Evolutionary conservation across 2,113 vertebrate genomes (phyloP).

Genomic region (Eidolon helvum): DNA sequence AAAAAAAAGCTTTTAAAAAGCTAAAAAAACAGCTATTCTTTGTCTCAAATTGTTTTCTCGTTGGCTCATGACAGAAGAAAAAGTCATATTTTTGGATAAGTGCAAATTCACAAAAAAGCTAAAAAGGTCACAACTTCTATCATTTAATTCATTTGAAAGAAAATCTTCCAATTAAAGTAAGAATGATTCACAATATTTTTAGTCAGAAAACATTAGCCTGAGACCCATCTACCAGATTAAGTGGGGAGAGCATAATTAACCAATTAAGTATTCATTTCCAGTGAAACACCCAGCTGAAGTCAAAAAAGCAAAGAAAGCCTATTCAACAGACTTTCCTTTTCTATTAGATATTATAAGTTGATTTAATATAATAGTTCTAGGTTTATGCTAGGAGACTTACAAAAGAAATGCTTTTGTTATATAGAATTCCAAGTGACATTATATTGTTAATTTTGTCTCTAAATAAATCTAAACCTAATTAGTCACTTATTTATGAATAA

Average conservation of each 20-base stretch:
- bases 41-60: neutral
- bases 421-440: neutral
- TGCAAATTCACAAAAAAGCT: slow-evolving; percentile 33
- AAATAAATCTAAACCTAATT: neutral
- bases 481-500: neutral
- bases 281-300: neutral
- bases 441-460: neutral
- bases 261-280: neutral
- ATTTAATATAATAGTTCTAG: neutral
- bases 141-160: slow-evolving; percentile 1
- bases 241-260: neutral
- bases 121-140: slow-evolving; percentile 2
- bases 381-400: neutral
- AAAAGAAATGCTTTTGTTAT: neutral
- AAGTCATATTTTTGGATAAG: neutral
- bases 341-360: neutral
- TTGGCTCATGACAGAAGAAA: neutral
- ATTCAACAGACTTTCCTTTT: neutral
- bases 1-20: neutral
- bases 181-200: neutral
- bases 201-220: neutral
- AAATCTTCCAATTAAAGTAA: slow-evolving; percentile 34
- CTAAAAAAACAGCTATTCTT: neutral
- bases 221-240: neutral
- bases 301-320: neutral